A percentile compares a stretch with the other conserved stretches of the same genome.
Conservation (phyloP, 2,888 invertebrate genomes). For the Agelastica alni region DNA sequence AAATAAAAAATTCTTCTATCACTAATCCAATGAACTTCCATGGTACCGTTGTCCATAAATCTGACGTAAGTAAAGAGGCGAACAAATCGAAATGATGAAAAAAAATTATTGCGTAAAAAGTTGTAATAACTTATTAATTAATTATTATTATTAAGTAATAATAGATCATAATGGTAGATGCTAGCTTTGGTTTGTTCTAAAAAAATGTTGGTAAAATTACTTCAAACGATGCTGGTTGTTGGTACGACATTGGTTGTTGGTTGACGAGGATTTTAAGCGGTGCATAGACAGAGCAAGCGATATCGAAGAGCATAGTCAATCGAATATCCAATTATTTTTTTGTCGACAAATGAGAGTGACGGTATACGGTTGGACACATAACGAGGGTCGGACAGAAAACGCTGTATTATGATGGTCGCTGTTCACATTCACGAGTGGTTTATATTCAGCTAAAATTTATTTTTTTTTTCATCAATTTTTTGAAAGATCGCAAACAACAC, state of each 20-base stretch:
- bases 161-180: too few relatives aligned
- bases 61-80: too few relatives aligned
- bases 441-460: constrained; percentile 9
- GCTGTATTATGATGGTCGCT: constrained; percentile 12
- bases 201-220: too few relatives aligned
- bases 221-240: too few relatives aligned
- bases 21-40: too few relatives aligned
- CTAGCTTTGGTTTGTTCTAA: too few relatives aligned
- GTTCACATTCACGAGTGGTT: constrained; percentile 10
- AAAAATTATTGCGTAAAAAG: too few relatives aligned
- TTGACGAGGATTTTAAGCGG: constrained; percentile 2
- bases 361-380: constrained; percentile 3
- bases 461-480: constrained; percentile 3
- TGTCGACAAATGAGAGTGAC: constrained; percentile 25
- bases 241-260: background rate
- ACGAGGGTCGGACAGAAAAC: constrained; percentile 7
- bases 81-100: too few relatives aligned
- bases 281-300: constrained; percentile 23
- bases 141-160: too few relatives aligned
- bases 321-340: constrained; percentile 37
- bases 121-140: too few relatives aligned
- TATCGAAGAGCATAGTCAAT: constrained; percentile 30
- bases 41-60: too few relatives aligned
- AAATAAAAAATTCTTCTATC: too few relatives aligned
- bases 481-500: constrained; percentile 9